Evolutionary conservation across 2,888 invertebrate species (phyloP).

Genomic region (Aromia moschata): DNA sequence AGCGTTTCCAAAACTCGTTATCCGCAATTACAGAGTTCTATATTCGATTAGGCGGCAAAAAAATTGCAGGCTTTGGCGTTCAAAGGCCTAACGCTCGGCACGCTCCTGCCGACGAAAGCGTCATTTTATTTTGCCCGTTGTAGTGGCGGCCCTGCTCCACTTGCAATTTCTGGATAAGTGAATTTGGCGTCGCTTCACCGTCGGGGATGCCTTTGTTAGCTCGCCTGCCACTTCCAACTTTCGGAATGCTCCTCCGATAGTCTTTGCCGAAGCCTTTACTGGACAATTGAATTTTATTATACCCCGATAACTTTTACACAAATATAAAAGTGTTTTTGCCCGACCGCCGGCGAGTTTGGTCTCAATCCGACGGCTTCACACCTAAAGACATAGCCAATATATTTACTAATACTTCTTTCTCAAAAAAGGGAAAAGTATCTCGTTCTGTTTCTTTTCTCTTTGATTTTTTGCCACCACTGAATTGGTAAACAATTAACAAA

Average conservation of each 20-base stretch:
- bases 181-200: slow-evolving; percentile 23
- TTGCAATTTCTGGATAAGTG: slow-evolving; percentile 27
- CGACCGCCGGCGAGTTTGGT: not conserved
- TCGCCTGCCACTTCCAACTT: slow-evolving; percentile 25
- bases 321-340: slow-evolving; percentile 14
- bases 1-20: no score
- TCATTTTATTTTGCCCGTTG: slow-evolving; percentile 20
- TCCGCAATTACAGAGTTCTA: no score
- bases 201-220: slow-evolving; percentile 25
- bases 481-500: no score
- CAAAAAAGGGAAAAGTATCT: no score
- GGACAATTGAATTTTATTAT: slow-evolving; percentile 25
- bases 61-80: not conserved
- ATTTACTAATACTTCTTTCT: no score
- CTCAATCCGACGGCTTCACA: not conserved
- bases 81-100: not conserved
- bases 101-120: slow-evolving; percentile 2
- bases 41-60: not conserved
- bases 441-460: no score
- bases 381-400: not conserved
- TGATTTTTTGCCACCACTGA: no score
- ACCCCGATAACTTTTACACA: slow-evolving; percentile 20
- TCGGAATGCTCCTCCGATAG: slow-evolving; percentile 26
- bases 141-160: slow-evolving; percentile 12
- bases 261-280: slow-evolving; percentile 25